A percentile compares a stretch with the other conserved stretches of the same genome.
These are phyloP conservation scores for Ciona savignyi DNA, from an alignment of 23 tunicate genomes.

Conservation along the genomic window DNA sequence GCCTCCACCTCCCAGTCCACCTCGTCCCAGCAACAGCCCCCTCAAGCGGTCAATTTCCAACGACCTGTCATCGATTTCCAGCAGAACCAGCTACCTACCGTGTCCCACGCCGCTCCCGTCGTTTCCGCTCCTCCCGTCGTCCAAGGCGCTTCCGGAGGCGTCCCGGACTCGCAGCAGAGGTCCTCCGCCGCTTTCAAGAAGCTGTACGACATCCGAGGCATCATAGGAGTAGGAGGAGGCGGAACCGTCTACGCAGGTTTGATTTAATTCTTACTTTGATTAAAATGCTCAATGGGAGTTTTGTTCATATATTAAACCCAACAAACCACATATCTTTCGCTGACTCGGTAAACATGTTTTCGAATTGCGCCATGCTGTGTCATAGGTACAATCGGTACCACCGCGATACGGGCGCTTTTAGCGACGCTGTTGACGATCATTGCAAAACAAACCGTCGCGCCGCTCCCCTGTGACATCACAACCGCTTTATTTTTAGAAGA, in stretches of 20 bases:
- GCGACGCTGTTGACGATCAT: neutral
- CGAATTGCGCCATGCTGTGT: neutral
- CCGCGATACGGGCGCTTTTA: neutral
- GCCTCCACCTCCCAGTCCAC: neutral
- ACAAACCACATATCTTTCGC: no score
- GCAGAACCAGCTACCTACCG: neutral
- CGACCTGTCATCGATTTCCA: neutral
- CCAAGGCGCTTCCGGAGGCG: conserved; percentile 8
- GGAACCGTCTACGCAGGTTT: conserved; percentile 94
- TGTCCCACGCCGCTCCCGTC: neutral
- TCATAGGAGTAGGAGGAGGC: conserved; percentile 97
- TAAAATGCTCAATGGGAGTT: no score
- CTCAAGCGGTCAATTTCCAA: neutral
- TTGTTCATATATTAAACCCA: no score
- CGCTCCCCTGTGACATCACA: neutral
- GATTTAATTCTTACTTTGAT: conserved; percentile 4
- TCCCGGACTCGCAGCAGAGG: conserved; percentile 11
- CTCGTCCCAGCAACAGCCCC: neutral
- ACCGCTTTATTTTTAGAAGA: neutral
- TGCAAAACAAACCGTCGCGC: neutral
- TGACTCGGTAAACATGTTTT: neutral
- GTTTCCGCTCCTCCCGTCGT: conserved; percentile 8
- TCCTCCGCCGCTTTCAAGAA: conserved; percentile 49
- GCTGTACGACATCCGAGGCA: conserved; percentile 82
- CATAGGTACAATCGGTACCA: neutral